These are phyloP conservation scores for Montipora capricornis DNA, from an alignment of 64 coral and sea anemone genomes.

Conservation along the genomic window DNA sequence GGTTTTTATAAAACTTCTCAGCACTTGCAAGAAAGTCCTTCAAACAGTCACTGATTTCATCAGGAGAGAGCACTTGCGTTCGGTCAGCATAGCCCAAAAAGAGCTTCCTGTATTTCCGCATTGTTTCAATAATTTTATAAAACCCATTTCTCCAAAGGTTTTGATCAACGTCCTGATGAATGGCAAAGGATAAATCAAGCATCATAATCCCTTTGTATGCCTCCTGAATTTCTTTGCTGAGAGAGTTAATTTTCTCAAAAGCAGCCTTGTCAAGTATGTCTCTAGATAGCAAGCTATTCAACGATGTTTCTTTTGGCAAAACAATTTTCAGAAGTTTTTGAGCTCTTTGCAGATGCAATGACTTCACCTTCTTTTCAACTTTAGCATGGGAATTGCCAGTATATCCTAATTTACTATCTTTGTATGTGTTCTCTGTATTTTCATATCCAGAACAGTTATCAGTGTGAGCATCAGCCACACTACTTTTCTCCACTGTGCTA, in stretches of 20 bases:
- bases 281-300: constrained; percentile 76
- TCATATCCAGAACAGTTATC: neutral
- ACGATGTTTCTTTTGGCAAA: constrained; percentile 44
- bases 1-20: constrained; percentile 70
- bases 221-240: constrained; percentile 92
- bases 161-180: constrained; percentile 86
- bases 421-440: neutral
- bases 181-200: constrained; percentile 76
- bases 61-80: constrained; percentile 54
- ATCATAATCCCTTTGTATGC: constrained; percentile 86
- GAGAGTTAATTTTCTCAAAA: constrained; percentile 50
- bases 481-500: neutral
- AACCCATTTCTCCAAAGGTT: constrained; percentile 92
- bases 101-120: constrained; percentile 76
- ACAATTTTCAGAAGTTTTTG: constrained; percentile 69
- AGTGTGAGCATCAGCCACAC: neutral
- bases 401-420: neutral
- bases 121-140: constrained; percentile 95
- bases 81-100: constrained; percentile 60
- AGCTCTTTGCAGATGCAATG: constrained; percentile 82
- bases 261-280: constrained; percentile 59
- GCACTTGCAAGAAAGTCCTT: constrained; percentile 68
- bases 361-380: constrained; percentile 77
- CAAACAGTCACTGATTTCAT: constrained; percentile 67
- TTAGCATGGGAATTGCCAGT: constrained; percentile 9